Conservation (phyloP, 2,888 invertebrate species). For the Lissonota sp. region DNA sequence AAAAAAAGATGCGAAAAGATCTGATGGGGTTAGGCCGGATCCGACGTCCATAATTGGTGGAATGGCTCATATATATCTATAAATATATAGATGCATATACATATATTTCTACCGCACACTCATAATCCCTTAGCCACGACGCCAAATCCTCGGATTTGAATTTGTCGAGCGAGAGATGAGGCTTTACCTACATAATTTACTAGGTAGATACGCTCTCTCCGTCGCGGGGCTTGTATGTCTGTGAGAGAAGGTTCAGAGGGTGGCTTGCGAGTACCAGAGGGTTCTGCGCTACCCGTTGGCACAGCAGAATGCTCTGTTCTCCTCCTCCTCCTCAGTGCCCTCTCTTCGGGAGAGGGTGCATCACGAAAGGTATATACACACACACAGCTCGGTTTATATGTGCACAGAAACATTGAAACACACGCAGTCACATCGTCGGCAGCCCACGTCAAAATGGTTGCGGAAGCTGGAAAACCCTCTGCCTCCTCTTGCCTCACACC, state of each 20-base stretch:
- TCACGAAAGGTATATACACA: constrained; percentile 5
- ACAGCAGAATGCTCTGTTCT: constrained; percentile 33
- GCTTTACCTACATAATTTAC: constrained; percentile 73
- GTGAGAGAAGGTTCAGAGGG: background rate
- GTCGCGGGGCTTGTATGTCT: constrained; percentile 4
- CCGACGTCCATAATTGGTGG: too few relatives aligned
- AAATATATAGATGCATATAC: constrained; percentile 6
- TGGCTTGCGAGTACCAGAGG: constrained; percentile 36
- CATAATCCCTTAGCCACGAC: constrained; percentile 67
- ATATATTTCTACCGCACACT: constrained; percentile 33
- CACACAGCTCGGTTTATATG: constrained; percentile 15
- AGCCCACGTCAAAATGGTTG: constrained; percentile 57
- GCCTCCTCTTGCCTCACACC: constrained; percentile 4
- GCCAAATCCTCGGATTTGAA: constrained; percentile 73
- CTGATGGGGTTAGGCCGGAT: constrained; percentile 42
- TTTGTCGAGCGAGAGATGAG: constrained; percentile 71
- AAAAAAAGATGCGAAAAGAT: too few relatives aligned
- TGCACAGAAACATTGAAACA: constrained; percentile 27
- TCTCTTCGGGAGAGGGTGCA: constrained; percentile 1
- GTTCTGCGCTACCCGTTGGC: constrained; percentile 20
- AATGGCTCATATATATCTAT: background rate
- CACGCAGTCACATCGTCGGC: constrained; percentile 36
- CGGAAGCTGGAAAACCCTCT: constrained; percentile 42
- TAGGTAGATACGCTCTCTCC: constrained; percentile 55
- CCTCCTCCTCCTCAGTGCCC: constrained; percentile 1